Base-by-base conservation (phyloP, 2,888 invertebrate species). In the Drosophila subsilvestris region DNA sequence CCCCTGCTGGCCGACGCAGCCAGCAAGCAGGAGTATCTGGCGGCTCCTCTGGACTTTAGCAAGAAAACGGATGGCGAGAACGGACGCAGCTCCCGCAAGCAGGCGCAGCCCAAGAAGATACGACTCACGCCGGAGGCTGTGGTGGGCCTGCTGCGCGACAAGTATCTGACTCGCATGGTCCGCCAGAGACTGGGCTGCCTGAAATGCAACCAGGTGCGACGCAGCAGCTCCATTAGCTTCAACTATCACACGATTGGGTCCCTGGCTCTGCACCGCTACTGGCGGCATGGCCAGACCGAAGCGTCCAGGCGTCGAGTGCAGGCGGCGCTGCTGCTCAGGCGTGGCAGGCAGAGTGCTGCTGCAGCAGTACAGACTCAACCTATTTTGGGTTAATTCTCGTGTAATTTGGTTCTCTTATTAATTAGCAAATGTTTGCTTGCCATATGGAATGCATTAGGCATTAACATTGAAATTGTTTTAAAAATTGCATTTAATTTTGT, bases 211-310 rank as follows among this genome's bases (percentile, higher is more conserved):
- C 74, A 66, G 53, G 14, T 22, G 25, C 37, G 53, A n/a, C 27
- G 32, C 17, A 65, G n/a, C 53, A 78, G 81, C 22, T 86, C 87
- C 82, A 80, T 92, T 9, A 91, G 90, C 44, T 91, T 92, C 47
- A 93, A 92, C 6, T 93, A 93, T 76, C 93, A 93, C 71, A 93
- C 92, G 3, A 91, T 90, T 42, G 92, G 92, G 48, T 93, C 93
- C 0, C 84, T 94, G 63, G 88, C 92, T 1, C 81, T 94, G 62
- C 94, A 94, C 88, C 90, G 90, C 14, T 77, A 93, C 25, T 94
- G 94, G 94, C 92, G 92, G 63, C 94, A 94, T 79, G 70, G 85
- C 7, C 25, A 18, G n/a, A 18, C 48, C 43, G 49, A 32, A 67
- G 45, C 48, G 59, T 25, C 89, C 91, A 56, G 91, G 55, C 93